Conservation (phyloP, 1,140 invertebrate species). For the Drosophila serrata region DNA sequence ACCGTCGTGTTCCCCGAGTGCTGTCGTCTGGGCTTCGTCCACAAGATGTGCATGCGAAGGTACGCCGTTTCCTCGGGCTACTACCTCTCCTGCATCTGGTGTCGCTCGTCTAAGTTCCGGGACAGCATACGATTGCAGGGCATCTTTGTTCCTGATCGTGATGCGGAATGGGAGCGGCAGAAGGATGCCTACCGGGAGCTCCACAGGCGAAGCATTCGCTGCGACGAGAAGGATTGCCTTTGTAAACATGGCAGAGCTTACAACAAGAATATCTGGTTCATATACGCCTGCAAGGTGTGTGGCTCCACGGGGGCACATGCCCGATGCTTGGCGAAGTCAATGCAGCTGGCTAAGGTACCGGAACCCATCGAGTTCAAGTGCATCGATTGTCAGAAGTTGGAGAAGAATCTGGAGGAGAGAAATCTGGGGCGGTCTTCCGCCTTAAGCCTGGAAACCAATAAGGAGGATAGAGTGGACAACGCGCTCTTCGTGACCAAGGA, state of each 20-base stretch:
- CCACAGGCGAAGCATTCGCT: conserved; percentile 36
- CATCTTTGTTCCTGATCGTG: conserved; percentile 73
- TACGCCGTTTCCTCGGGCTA: conserved; percentile 71
- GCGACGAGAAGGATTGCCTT: conserved; percentile 46
- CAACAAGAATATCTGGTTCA: conserved; percentile 24
- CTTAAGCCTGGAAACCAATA: not conserved
- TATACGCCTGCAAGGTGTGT: conserved; percentile 47
- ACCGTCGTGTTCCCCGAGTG: conserved; percentile 55
- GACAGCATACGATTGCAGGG: conserved; percentile 54
- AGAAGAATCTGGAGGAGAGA: conserved; percentile 12
- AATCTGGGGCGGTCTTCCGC: not conserved
- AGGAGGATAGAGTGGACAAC: not conserved
- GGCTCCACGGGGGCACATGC: not conserved
- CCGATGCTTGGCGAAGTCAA: not conserved
- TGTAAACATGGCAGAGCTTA: conserved; percentile 55
- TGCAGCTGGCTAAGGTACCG: not conserved
- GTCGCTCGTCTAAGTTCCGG: conserved; percentile 52
- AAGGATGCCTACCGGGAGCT: conserved; percentile 64
- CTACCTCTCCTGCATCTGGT: conserved; percentile 77
- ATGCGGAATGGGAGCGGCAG: conserved; percentile 70
- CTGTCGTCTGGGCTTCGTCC: conserved; percentile 66
- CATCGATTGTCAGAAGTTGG: conserved; percentile 27
- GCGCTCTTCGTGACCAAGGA: conserved; percentile 34
- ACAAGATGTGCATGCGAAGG: conserved; percentile 58
- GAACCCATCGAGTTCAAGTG: conserved; percentile 33